Percentiles rank a stretch among this genome's conserved stretches.
Conservation (phyloP, 2,113 vertebrate genomes). For the Anguilla japonica region DNA sequence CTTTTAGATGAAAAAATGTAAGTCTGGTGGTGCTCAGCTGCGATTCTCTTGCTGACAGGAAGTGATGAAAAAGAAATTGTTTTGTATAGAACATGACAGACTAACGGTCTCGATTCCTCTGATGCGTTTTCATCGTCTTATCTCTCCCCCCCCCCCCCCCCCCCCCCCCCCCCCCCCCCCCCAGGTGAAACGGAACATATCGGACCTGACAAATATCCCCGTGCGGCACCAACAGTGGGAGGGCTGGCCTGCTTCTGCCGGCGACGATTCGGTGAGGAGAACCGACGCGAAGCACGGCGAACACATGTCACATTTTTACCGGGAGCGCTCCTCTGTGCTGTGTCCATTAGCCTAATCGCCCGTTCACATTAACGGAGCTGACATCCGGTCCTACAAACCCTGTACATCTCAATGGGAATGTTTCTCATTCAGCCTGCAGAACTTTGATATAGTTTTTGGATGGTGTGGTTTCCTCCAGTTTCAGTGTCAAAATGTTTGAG, state of each 20-base stretch:
- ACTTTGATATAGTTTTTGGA: not conserved
- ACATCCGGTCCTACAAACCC: not conserved
- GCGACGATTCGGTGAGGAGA: constrained; percentile 86
- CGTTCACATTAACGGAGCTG: not conserved
- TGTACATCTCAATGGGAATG: not conserved
- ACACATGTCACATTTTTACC: not conserved
- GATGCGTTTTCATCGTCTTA: constrained; percentile 33
- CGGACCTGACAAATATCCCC: constrained; percentile 96
- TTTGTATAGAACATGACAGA: not conserved
- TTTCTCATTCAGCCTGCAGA: not conserved
- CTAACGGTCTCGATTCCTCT: not conserved
- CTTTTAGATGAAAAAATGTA: too few relatives aligned
- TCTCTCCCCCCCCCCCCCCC: too few relatives aligned
- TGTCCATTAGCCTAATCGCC: not conserved
- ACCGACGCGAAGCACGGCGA: not conserved
- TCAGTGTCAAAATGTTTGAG: not conserved
- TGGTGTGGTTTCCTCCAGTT: not conserved
- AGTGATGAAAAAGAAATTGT: not conserved
- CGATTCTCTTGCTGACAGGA: not conserved
- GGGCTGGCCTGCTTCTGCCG: constrained; percentile 89
- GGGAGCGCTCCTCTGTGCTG: not conserved
- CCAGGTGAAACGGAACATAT: constrained; percentile 94
- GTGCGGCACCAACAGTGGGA: constrained; percentile 97
- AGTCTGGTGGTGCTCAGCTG: not conserved
- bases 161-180: too few relatives aligned